Base-by-base conservation (phyloP, 2,797 vertebrate species). In the Octomys mimax region DNA sequence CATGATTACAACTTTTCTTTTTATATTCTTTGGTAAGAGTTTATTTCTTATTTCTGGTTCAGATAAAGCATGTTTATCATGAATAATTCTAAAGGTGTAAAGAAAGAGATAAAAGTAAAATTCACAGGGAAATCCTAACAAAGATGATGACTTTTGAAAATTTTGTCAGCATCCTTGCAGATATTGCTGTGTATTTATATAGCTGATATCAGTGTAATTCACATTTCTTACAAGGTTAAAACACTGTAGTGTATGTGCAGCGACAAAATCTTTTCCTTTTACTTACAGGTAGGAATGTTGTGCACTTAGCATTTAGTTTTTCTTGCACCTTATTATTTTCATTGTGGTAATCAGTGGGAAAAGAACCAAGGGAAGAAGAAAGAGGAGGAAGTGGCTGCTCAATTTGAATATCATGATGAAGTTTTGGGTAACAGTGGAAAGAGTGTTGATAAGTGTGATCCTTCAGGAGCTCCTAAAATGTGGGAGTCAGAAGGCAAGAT, bases 31-130 rank as follows among this genome's bases (percentile, higher is more conserved):
- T 57, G 80, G 68, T 85, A 36, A 31, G 39, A 88, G 77, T 82
- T 92, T 75, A 81, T 87, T 88, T 92, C 33, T 71, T 31, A 71
- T 87, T 78, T 91, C 66, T 96, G n/a, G 39, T 87, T 83, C 77
- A 95, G 85, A 68, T 3, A 91, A 92, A 88, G 73, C 49, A 62
- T 33, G 24, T 87, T 93, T 49, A 46, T 79, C 31, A n/a, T 33
- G 28, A 96, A 68, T 94, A 81, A 94, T 78, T 90, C 49, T 26
- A 84, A 94, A 97, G 12, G 39, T 73, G 75, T 52, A 93, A 70
- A 31, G 11, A 80, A 75, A 77, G 26, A 84, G 2, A 49, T 5
- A 73, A 95, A 94, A 94, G 79, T 12, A 95, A 96, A 89, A 71
- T 62, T 68, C 33, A 87, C 5, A 85, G 80, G 71, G 52, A 95